phyloP scores from a whole-genome alignment of 2,888 invertebrate species.

The Plemyria rubiginata region DNA sequence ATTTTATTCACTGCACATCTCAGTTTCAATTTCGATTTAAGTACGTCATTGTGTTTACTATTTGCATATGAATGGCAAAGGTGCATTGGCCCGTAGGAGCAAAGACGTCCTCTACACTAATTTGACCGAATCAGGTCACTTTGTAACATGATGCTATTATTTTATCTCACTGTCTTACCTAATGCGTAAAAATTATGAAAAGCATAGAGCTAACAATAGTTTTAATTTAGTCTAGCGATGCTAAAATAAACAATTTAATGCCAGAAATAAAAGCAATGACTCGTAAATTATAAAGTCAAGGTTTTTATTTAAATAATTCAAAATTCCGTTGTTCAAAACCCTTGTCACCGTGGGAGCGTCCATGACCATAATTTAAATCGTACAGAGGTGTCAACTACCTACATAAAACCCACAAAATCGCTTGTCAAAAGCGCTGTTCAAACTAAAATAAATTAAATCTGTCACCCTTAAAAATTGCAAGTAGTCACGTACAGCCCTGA shows the following conservation, averaged over 20 bases:
- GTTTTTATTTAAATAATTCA: conserved; percentile 30
- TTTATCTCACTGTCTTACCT: background rate
- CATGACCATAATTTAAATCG: conserved; percentile 16
- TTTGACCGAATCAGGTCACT: conserved; percentile 33
- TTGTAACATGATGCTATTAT: conserved; percentile 26
- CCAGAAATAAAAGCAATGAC: conserved; percentile 32
- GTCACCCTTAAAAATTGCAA: background rate
- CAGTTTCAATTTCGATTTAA: conserved; percentile 27
- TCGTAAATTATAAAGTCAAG: conserved; percentile 33
- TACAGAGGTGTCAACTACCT: background rate
- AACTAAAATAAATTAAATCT: background rate
- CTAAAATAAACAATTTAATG: conserved; percentile 16
- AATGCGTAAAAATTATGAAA: background rate
- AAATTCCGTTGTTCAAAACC: conserved; percentile 40
- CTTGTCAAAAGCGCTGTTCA: background rate
- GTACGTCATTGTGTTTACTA: conserved; percentile 30
- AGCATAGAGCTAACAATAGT: background rate
- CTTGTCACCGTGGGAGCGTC: conserved; percentile 36
- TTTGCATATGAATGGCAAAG: conserved; percentile 27
- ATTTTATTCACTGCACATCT: conserved; percentile 39
- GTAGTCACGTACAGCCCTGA: background rate
- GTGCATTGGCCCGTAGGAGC: conserved; percentile 28
- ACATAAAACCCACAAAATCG: background rate
- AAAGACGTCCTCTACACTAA: conserved; percentile 33
- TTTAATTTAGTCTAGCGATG: background rate